Percentiles rank a stretch among this genome's conserved stretches.
Evolutionary conservation across 2,797 vertebrate species (phyloP).

Genomic region (Centropyge bicolor): DNA sequence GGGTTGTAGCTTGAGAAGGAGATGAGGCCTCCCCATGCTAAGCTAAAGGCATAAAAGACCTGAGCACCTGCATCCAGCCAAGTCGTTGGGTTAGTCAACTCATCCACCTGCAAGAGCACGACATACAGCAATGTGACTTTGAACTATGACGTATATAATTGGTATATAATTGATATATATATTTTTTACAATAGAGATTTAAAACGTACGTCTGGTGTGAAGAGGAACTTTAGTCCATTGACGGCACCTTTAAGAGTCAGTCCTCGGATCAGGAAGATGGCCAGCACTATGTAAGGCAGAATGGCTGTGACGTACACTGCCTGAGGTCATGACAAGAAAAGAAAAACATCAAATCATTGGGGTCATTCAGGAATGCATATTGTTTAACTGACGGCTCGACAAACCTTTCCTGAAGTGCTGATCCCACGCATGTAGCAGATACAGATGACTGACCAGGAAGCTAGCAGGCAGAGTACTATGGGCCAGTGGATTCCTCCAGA

Average conservation of each 20-base stretch:
- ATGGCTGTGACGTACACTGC: slow-evolving; percentile 95
- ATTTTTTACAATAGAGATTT: neutral
- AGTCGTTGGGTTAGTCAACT: slow-evolving; percentile 89
- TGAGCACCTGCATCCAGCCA: slow-evolving; percentile 97
- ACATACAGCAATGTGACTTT: neutral
- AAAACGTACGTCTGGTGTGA: slow-evolving; percentile 91
- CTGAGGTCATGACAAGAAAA: slow-evolving; percentile 72
- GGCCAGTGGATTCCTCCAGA: slow-evolving; percentile 92
- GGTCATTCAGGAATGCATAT: too few species aligned
- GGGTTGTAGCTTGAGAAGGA: slow-evolving; percentile 99
- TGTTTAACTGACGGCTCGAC: slow-evolving; percentile 47
- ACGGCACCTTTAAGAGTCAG: slow-evolving; percentile 92
- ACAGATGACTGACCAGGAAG: slow-evolving; percentile 88
- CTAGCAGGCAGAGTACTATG: slow-evolving; percentile 87
- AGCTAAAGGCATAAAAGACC: slow-evolving; percentile 95
- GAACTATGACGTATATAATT: neutral
- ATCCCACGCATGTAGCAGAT: slow-evolving; percentile 92
- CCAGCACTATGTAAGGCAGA: slow-evolving; percentile 93
- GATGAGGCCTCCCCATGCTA: slow-evolving; percentile 96
- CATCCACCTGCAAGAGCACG: slow-evolving; percentile 81
- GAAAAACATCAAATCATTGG: fast-evolving
- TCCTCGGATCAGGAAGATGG: slow-evolving; percentile 94
- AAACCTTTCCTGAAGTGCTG: slow-evolving; percentile 95
- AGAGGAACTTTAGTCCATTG: slow-evolving; percentile 91
- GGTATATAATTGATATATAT: too few species aligned